Percentiles rank a stretch among this genome's conserved stretches.
phyloP scores from a whole-genome alignment of 2,797 vertebrate genomes.

The Acanthurus leucopareius region DNA sequence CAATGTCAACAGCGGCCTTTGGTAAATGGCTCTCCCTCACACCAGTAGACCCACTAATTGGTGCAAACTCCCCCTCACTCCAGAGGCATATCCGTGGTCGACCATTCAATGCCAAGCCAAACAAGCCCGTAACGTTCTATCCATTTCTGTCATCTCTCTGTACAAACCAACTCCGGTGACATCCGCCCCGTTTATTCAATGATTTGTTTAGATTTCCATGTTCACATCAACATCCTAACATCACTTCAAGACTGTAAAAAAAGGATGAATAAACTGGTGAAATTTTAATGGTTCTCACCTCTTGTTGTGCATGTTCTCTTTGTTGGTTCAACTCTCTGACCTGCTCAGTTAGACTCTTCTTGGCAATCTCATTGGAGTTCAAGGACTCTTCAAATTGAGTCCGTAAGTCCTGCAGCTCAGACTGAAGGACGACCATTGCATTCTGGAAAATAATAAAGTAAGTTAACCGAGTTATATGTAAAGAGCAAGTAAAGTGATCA shows the following conservation, averaged over 20 bases:
- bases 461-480: neutral
- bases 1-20: conserved; percentile 79
- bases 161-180: conserved; percentile 51
- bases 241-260: too few species aligned
- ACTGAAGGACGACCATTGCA: conserved; percentile 46
- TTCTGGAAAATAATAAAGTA: conserved; percentile 63
- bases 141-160: conserved; percentile 57
- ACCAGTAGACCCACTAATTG: conserved; percentile 76
- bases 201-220: conserved; percentile 23
- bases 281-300: conserved; percentile 71
- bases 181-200: conserved; percentile 31
- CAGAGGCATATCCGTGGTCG: conserved; percentile 77
- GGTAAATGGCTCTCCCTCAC: conserved; percentile 74
- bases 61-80: conserved; percentile 72
- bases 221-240: conserved; percentile 7
- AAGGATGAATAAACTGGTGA: neutral
- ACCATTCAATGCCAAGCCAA: conserved; percentile 83
- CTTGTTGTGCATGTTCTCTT: conserved; percentile 61
- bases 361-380: conserved; percentile 72
- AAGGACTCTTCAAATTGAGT: conserved; percentile 83
- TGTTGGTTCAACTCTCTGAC: conserved; percentile 77
- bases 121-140: conserved; percentile 61
- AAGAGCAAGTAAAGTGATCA: neutral
- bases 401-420: conserved; percentile 80
- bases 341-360: conserved; percentile 69